These are phyloP conservation scores for Ectropis grisescens DNA, from an alignment of 1,140 invertebrate genomes.

Conservation along the genomic window DNA sequence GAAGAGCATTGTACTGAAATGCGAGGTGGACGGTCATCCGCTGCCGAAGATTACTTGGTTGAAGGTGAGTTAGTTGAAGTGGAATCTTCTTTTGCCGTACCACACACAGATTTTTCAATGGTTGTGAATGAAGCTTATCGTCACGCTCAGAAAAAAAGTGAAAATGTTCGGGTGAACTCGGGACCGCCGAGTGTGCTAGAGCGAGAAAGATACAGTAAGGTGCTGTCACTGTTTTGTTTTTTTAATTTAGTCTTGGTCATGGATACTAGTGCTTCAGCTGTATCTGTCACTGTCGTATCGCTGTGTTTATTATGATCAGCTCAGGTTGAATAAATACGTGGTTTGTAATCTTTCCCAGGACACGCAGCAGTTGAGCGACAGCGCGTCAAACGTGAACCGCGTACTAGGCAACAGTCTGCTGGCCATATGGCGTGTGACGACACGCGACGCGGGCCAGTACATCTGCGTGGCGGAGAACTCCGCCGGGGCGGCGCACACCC, in stretches of 20 bases:
- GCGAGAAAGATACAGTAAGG: neutral
- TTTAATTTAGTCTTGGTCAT: too few relatives aligned
- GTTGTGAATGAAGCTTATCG: too few relatives aligned
- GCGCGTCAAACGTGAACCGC: constrained; percentile 18
- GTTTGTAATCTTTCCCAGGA: constrained; percentile 29
- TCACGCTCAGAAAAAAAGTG: too few relatives aligned
- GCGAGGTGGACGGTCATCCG: constrained; percentile 50
- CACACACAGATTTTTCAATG: too few relatives aligned
- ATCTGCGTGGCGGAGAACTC: constrained; percentile 53
- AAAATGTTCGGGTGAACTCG: too few relatives aligned
- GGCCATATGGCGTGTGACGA: constrained; percentile 23
- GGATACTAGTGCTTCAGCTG: too few relatives aligned
- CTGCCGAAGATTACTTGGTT: constrained; percentile 55
- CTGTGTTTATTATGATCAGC: too few relatives aligned
- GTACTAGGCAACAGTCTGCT: constrained; percentile 31
- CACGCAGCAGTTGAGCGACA: constrained; percentile 23
- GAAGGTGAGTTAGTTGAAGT: constrained; percentile 52
- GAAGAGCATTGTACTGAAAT: constrained; percentile 51
- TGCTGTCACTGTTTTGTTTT: neutral
- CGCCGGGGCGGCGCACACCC: constrained; percentile 34
- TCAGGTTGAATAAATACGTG: too few relatives aligned
- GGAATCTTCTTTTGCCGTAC: too few relatives aligned
- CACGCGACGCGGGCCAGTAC: constrained; percentile 47
- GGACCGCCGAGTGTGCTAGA: too few relatives aligned
- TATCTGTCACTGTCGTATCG: too few relatives aligned